These are phyloP conservation scores for Helicoverpa zea DNA, from an alignment of 1,140 invertebrate species.

Conservation along the genomic window DNA sequence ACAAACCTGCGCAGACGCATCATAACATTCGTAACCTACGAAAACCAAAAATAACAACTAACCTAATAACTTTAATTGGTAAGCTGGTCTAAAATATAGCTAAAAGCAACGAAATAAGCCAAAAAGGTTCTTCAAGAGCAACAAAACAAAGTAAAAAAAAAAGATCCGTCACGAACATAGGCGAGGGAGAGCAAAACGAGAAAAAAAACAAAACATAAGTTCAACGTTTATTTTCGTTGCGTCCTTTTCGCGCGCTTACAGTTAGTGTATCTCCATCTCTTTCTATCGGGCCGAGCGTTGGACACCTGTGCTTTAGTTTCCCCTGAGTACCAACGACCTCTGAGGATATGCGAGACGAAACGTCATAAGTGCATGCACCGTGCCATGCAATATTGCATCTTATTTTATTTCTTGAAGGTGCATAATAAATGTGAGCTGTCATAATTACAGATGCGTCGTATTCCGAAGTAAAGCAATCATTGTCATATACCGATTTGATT, in stretches of 20 bases:
- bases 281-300: conserved; percentile 79
- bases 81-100: conserved; percentile 79
- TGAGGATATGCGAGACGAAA: conserved; percentile 63
- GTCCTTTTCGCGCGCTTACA: conserved; percentile 63
- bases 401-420: conserved; percentile 45
- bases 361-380: conserved; percentile 59
- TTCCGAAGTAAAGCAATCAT: conserved; percentile 83
- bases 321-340: conserved; percentile 86
- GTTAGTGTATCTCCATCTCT: conserved; percentile 66
- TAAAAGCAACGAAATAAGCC: conserved; percentile 84
- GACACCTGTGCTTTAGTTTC: conserved; percentile 87
- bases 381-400: conserved; percentile 55
- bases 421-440: conserved; percentile 32
- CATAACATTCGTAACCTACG: conserved; percentile 34
- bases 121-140: conserved; percentile 76
- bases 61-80: conserved; percentile 68
- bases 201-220: conserved; percentile 83
- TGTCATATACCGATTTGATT: conserved; percentile 86
- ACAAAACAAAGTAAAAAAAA: conserved; percentile 82
- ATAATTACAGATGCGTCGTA: conserved; percentile 79
- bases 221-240: conserved; percentile 86
- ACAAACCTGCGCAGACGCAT: conserved; percentile 33
- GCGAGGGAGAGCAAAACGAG: conserved; percentile 84
- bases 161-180: conserved; percentile 86
- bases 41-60: conserved; percentile 55